Base-by-base conservation (phyloP, 2,113 vertebrate species). In the Erpornis zantholeuca region DNA sequence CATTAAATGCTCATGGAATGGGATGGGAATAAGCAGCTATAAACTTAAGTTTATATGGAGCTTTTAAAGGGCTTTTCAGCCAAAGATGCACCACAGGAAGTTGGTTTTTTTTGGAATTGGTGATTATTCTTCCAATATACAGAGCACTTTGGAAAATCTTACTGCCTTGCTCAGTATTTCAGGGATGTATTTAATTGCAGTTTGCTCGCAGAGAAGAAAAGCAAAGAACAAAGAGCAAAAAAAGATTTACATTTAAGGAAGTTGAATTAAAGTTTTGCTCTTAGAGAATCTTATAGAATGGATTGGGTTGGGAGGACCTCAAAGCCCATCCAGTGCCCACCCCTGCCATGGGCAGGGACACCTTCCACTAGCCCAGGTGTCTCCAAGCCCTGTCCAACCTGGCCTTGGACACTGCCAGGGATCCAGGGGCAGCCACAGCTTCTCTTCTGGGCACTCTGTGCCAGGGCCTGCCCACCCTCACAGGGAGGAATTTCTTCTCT, bases 321-420 rank as follows among this genome's bases (percentile, higher is more conserved):
- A 59, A n/a, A 66, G 6, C 4, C 0, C 33, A 24, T 13, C 0
- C 18, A 15, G 6, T 57, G 0, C 45, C 45, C 53, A 38, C 3
- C 15, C 22, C 27, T 81, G 8, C 38, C 69, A 22, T 7, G 53
- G 16, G 6, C 38, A 60, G 61, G 38, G 38, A 82, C 61, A 31
- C 1, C 4, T 75, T 5, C 15, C 28, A n/a, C 15, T 2, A 0
- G 0, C 24, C 47, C 53, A 75, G 38, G 6, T 0, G 8, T 24
- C 38, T 75, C 45, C 69, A 44, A 88, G 31, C 22, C 14, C 49
- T 0, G 0, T 57, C 50, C 66, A 59, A 0, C 13, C 44, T 21
- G 33, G 28, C 6, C 24, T 68, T 9, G 38, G 38, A 6, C 77
- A 53, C 7, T 59, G 0, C 12, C 77, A 88, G 77, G 15, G 77